Evolutionary conservation across 2,888 invertebrate species (phyloP).

Genomic region (Laothoe populi): DNA sequence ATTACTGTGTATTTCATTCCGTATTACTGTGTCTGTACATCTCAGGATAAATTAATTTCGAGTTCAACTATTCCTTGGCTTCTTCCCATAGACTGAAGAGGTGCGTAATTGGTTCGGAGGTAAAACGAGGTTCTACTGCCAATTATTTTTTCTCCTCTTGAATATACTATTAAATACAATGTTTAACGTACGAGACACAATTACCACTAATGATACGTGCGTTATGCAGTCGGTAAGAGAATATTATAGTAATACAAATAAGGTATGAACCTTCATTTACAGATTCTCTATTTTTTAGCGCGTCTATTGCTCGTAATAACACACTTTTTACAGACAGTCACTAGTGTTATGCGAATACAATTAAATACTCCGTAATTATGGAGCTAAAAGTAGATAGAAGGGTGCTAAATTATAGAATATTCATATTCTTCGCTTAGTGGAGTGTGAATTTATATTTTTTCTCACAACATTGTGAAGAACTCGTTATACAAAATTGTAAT

Average conservation of each 20-base stretch:
- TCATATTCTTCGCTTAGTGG: conserved; percentile 2
- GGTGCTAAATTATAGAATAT: conserved; percentile 20
- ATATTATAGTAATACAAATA: conserved; percentile 18
- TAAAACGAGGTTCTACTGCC: not conserved
- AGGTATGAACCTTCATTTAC: not conserved
- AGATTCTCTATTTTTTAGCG: conserved; percentile 18
- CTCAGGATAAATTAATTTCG: too few relatives aligned
- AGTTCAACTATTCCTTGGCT: too few relatives aligned
- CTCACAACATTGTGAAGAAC: not conserved
- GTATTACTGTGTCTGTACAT: not conserved
- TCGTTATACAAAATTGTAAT: conserved; percentile 2
- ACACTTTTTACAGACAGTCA: not conserved
- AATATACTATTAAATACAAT: not conserved
- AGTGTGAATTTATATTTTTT: conserved; percentile 16
- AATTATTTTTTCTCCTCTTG: not conserved
- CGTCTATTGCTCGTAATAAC: conserved; percentile 15
- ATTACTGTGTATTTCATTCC: too few relatives aligned
- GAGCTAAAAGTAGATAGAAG: not conserved
- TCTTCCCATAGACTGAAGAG: not conserved
- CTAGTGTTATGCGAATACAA: conserved; percentile 12
- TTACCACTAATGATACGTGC: conserved; percentile 31
- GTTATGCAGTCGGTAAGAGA: conserved; percentile 32
- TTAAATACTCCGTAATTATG: conserved; percentile 12
- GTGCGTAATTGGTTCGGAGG: not conserved
- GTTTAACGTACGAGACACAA: not conserved